Conservation (phyloP, 1,140 invertebrate species). For the Augochlora pura region DNA sequence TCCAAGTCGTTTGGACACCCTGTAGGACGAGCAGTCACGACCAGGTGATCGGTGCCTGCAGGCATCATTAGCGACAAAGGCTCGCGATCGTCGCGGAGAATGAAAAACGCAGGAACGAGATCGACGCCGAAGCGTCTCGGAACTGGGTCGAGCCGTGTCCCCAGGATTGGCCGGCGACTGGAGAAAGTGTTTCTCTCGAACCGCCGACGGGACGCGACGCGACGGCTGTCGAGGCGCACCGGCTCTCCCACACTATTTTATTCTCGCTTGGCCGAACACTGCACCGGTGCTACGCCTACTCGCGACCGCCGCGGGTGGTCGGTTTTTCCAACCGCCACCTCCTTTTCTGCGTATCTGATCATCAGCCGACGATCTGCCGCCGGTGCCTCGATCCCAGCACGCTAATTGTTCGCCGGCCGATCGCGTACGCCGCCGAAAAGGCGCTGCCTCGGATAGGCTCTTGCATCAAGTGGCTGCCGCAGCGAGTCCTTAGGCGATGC, state of each 20-base stretch:
- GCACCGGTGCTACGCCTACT: slow-evolving; percentile 66
- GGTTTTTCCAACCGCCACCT: slow-evolving; percentile 48
- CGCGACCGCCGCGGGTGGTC: slow-evolving; percentile 58
- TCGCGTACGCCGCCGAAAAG: too few species aligned
- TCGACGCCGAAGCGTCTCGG: slow-evolving; percentile 40
- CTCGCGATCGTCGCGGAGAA: neutral
- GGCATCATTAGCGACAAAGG: neutral
- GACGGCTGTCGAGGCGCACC: slow-evolving; percentile 12
- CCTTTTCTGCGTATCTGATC: slow-evolving; percentile 37
- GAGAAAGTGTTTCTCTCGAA: slow-evolving; percentile 71
- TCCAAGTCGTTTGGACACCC: too few species aligned
- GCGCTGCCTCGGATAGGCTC: too few species aligned
- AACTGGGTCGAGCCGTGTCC: slow-evolving; percentile 74
- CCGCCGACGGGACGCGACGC: neutral
- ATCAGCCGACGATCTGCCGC: slow-evolving; percentile 6
- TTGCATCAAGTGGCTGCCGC: too few species aligned
- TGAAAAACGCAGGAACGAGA: slow-evolving; percentile 38
- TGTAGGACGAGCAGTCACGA: neutral
- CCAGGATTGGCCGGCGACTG: slow-evolving; percentile 65
- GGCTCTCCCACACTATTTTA: slow-evolving; percentile 75
- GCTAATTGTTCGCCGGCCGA: too few species aligned
- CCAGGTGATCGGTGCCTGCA: neutral
- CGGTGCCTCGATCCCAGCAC: slow-evolving; percentile 3
- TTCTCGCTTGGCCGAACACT: slow-evolving; percentile 55
- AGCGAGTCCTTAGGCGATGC: too few species aligned